phyloP scores from a whole-genome alignment of 2,113 vertebrate genomes.

The Xerus inauris region DNA sequence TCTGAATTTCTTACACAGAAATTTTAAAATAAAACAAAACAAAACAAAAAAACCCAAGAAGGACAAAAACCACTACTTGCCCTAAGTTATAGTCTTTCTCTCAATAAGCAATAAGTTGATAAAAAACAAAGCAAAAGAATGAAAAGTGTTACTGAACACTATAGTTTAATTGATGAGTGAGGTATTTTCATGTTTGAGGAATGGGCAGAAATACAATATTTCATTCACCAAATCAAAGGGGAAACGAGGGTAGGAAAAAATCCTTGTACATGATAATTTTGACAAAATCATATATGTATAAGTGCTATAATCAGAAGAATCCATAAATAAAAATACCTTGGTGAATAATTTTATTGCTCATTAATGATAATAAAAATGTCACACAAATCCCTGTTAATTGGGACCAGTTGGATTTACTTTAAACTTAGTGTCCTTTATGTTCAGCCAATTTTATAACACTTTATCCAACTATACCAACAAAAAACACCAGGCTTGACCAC shows the following conservation, averaged over 20 bases:
- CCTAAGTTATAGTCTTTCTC: neutral
- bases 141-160: neutral
- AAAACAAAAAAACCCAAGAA: neutral
- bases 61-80: neutral
- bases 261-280: neutral
- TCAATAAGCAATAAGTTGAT: neutral
- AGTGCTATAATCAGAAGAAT: neutral
- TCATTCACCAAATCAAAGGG: neutral
- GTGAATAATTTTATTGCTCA: neutral
- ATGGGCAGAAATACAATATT: neutral
- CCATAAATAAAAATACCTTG: neutral
- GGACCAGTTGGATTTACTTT: neutral
- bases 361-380: neutral
- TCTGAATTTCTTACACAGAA: neutral
- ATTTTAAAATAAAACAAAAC: neutral
- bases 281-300: neutral
- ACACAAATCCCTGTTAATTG: fast-evolving
- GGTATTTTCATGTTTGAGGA: neutral
- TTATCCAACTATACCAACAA: neutral
- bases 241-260: neutral
- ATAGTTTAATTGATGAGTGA: neutral
- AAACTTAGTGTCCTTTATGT: neutral
- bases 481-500: neutral
- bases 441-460: neutral
- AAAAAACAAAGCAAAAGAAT: neutral